Evolutionary conservation across 2,797 vertebrate species (phyloP).

Genomic region (Cirrhinus molitorella): DNA sequence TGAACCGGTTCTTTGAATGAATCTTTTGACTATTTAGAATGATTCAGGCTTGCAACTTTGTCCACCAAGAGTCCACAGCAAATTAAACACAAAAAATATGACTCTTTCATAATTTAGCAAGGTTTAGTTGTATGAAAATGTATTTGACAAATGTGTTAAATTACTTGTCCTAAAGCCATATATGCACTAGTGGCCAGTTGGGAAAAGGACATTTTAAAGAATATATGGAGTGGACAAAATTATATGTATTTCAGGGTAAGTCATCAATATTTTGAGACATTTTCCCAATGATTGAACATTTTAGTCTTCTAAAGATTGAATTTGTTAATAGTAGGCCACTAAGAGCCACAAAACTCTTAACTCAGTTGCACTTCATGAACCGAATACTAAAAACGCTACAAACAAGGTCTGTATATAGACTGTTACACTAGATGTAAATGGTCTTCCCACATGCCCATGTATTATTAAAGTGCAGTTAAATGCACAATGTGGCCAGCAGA

Average conservation of each 20-base stretch:
- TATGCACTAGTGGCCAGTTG: too few species aligned
- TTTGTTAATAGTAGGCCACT: background rate
- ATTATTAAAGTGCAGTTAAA: background rate
- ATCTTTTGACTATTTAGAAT: background rate
- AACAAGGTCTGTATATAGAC: background rate
- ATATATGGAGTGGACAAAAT: background rate
- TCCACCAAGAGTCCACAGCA: background rate
- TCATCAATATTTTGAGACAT: background rate
- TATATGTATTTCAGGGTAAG: background rate
- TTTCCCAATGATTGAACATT: background rate
- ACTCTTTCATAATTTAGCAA: background rate
- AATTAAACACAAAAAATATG: background rate
- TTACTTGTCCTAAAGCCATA: background rate
- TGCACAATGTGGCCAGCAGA: conserved; percentile 36
- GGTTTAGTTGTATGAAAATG: background rate
- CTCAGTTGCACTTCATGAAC: background rate
- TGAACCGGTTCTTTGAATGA: background rate
- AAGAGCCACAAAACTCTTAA: background rate
- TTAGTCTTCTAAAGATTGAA: background rate
- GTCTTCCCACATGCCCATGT: background rate
- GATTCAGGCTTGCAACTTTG: background rate
- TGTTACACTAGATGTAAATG: too few species aligned
- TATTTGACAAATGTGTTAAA: background rate
- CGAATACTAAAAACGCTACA: background rate
- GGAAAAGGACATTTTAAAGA: background rate